Evolutionary conservation across 2,797 vertebrate species (phyloP).

Genomic region (Chelidonichthys spinosus): DNA sequence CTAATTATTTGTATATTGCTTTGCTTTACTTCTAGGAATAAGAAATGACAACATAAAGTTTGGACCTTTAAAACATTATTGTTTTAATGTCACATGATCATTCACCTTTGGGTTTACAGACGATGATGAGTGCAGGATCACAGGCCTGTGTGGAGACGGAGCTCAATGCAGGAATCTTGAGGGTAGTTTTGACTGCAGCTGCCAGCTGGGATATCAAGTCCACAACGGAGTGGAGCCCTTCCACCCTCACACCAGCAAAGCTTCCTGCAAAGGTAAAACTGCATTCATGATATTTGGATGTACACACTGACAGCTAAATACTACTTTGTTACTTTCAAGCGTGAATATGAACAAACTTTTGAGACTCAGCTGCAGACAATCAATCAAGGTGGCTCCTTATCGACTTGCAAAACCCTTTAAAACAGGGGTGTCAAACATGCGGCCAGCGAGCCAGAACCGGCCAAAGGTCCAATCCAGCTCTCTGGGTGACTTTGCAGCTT

Average conservation of each 20-base stretch:
- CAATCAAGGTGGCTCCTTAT: not conserved
- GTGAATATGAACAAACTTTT: not conserved
- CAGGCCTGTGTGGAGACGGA: constrained; percentile 85
- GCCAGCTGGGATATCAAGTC: constrained; percentile 86
- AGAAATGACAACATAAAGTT: not conserved
- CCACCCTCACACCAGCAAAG: constrained; percentile 68
- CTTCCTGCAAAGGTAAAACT: constrained; percentile 86
- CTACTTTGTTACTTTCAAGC: too few relatives aligned
- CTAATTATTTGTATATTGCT: too few relatives aligned
- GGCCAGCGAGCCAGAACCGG: too few relatives aligned
- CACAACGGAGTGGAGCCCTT: constrained; percentile 83
- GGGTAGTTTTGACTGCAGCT: constrained; percentile 89
- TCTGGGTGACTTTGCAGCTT: too few relatives aligned
- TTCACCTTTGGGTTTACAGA: constrained; percentile 77
- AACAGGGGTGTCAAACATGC: too few relatives aligned
- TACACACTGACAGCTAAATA: not conserved
- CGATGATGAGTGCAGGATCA: constrained; percentile 87
- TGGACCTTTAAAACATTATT: too few relatives aligned
- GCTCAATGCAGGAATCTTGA: constrained; percentile 86
- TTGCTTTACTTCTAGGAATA: too few relatives aligned
- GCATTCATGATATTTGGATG: not conserved
- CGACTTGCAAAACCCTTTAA: not conserved
- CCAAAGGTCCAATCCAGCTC: too few relatives aligned
- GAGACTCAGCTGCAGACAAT: not conserved
- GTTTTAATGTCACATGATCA: not conserved